These are phyloP conservation scores for Andrena flavipes DNA, from an alignment of 2,888 invertebrate genomes.

Conservation along the genomic window DNA sequence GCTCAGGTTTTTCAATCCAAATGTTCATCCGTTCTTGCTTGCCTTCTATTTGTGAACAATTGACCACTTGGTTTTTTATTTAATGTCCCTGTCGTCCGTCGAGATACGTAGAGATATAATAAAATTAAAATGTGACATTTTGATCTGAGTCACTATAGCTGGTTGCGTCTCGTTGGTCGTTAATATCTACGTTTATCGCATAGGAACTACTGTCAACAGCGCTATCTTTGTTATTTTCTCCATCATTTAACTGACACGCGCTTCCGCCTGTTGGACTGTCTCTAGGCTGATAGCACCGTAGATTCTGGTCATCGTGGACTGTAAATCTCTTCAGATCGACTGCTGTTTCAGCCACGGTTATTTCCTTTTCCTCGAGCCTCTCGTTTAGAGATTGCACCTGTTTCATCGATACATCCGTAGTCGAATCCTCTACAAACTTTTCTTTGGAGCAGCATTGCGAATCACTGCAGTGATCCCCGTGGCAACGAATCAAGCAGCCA, in stretches of 20 bases:
- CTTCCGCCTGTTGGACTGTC: conserved; percentile 4
- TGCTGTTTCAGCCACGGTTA: conserved; percentile 60
- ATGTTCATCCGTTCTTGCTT: not conserved
- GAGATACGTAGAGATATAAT: not conserved
- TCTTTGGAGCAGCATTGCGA: conserved; percentile 80
- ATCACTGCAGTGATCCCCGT: conserved; percentile 77
- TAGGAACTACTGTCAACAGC: conserved; percentile 38
- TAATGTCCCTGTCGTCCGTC: not conserved
- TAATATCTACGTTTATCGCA: conserved; percentile 53
- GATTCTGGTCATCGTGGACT: conserved; percentile 53
- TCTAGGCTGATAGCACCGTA: not conserved
- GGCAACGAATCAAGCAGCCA: conserved; percentile 81
- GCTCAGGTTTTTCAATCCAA: not conserved
- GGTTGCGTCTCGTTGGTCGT: conserved; percentile 31
- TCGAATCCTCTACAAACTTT: conserved; percentile 59
- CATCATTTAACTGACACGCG: conserved; percentile 16
- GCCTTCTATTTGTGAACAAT: not conserved
- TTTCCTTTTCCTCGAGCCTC: conserved; percentile 73
- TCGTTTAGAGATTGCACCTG: conserved; percentile 59
- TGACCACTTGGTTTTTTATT: not conserved
- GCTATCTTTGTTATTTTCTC: conserved; percentile 41
- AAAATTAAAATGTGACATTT: not conserved
- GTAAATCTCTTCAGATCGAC: conserved; percentile 69
- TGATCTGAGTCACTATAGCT: not conserved
- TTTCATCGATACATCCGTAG: conserved; percentile 15